A percentile compares a stretch with the other conserved stretches of the same genome.
phyloP scores from a whole-genome alignment of 2,113 vertebrate genomes.

The Burhinus bistriatus region DNA sequence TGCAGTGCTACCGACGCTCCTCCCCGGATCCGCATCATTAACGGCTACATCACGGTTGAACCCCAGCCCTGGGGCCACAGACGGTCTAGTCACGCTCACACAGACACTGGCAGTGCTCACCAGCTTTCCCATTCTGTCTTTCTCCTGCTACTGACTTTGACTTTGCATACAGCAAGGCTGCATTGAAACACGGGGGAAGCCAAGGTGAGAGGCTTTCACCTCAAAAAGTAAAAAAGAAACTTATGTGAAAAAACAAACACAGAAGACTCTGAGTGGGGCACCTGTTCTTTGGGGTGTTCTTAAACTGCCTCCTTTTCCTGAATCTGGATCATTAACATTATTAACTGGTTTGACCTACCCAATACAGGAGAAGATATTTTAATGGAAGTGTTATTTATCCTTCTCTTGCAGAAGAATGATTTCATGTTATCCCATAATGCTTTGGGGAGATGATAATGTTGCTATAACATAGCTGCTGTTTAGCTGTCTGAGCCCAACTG shows the following conservation, averaged over 20 bases:
- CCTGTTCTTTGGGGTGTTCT: neutral
- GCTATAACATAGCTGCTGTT: slow-evolving; percentile 77
- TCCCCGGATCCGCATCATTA: slow-evolving; percentile 77
- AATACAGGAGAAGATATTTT: slow-evolving; percentile 53
- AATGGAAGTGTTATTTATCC: slow-evolving; percentile 71
- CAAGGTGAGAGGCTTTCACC: neutral
- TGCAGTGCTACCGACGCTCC: slow-evolving; percentile 73
- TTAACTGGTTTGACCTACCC: slow-evolving; percentile 30
- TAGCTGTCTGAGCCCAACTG: slow-evolving; percentile 69
- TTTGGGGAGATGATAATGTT: slow-evolving; percentile 71
- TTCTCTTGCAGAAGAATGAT: slow-evolving; percentile 78
- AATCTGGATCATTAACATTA: slow-evolving; percentile 34
- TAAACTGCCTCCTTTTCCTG: slow-evolving; percentile 45
- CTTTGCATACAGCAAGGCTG: slow-evolving; percentile 15
- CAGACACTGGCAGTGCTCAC: slow-evolving; percentile 24
- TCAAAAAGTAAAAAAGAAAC: neutral
- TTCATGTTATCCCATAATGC: slow-evolving; percentile 62
- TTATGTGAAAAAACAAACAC: neutral
- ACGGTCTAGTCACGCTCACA: slow-evolving; percentile 7
- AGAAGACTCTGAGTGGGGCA: neutral
- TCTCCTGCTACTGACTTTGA: slow-evolving; percentile 33
- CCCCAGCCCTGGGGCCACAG: slow-evolving; percentile 44
- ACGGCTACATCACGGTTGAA: slow-evolving; percentile 77
- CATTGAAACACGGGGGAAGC: neutral
- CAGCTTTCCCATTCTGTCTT: slow-evolving; percentile 2